These are phyloP conservation scores for Etheostoma nigrum DNA, from an alignment of 2,797 vertebrate species.

Conservation along the genomic window DNA sequence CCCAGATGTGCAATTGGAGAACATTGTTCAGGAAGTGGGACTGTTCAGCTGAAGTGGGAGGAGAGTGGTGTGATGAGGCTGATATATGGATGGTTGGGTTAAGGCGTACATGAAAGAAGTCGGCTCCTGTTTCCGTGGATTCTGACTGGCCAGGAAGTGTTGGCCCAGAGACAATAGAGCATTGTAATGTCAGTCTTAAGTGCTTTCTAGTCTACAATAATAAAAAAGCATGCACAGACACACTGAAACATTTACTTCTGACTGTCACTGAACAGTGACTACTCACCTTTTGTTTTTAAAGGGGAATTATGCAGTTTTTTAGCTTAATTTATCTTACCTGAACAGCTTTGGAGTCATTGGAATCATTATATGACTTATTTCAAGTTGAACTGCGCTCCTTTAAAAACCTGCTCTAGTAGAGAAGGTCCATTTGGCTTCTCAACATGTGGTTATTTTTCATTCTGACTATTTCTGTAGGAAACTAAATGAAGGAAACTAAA, in stretches of 20 bases:
- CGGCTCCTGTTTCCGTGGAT: conserved; percentile 63
- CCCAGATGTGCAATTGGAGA: conserved; percentile 62
- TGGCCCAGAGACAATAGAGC: conserved; percentile 74
- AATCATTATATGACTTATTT: too few species aligned
- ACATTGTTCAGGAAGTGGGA: conserved; percentile 9
- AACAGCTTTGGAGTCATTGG: too few species aligned
- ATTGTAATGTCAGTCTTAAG: conserved; percentile 65
- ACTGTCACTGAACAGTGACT: conserved; percentile 1
- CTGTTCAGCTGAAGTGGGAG: neutral
- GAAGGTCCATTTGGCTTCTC: neutral
- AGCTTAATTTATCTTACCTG: too few species aligned
- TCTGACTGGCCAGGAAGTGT: conserved; percentile 70
- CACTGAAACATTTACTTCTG: conserved; percentile 20
- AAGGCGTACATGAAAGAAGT: conserved; percentile 41
- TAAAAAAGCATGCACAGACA: conserved; percentile 16
- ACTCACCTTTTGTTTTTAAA: conserved; percentile 40
- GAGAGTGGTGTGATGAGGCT: neutral
- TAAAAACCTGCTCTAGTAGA: conserved; percentile 30
- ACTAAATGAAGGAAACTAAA: neutral
- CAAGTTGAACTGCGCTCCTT: neutral
- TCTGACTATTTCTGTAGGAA: neutral
- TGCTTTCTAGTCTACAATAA: conserved; percentile 61
- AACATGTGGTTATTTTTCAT: neutral
- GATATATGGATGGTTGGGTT: conserved; percentile 34
- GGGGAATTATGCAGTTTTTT: too few species aligned